Percentiles rank a stretch among this genome's conserved stretches.
Evolutionary conservation across 2,797 vertebrate genomes (phyloP).

Genomic region (Octomys mimax): DNA sequence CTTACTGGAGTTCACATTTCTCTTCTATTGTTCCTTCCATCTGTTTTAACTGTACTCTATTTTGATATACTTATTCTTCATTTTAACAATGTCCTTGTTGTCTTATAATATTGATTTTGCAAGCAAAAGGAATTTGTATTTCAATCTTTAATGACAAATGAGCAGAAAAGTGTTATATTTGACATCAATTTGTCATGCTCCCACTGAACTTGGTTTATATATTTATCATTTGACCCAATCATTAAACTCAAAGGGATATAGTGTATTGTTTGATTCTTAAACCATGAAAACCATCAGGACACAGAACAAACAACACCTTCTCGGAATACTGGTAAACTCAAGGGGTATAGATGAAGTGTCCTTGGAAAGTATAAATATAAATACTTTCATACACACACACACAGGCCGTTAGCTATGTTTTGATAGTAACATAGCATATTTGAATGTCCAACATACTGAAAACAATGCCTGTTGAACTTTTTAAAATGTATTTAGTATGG

Average conservation of each 20-base stretch:
- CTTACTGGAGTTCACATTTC: neutral
- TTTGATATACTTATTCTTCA: neutral
- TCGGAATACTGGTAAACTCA: neutral
- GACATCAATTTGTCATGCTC: neutral
- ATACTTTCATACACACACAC: neutral
- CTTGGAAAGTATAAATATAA: neutral
- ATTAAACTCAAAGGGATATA: neutral
- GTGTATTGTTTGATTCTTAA: neutral
- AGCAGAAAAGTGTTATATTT: neutral
- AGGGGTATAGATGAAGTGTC: neutral
- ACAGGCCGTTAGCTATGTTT: neutral
- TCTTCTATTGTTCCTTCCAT: neutral
- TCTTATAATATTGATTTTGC: slow-evolving; percentile 28
- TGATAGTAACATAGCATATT: neutral
- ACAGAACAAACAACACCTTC: neutral
- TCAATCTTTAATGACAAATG: neutral
- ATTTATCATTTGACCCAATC: neutral
- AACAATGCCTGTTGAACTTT: neutral
- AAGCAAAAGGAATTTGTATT: neutral
- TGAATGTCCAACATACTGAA: neutral
- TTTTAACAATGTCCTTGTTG: neutral
- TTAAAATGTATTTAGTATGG: too few relatives aligned
- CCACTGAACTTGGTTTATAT: neutral
- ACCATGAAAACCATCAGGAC: neutral
- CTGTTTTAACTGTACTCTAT: neutral